Conservation (phyloP, 2,888 invertebrate genomes). For the Diogma glabrata region DNA sequence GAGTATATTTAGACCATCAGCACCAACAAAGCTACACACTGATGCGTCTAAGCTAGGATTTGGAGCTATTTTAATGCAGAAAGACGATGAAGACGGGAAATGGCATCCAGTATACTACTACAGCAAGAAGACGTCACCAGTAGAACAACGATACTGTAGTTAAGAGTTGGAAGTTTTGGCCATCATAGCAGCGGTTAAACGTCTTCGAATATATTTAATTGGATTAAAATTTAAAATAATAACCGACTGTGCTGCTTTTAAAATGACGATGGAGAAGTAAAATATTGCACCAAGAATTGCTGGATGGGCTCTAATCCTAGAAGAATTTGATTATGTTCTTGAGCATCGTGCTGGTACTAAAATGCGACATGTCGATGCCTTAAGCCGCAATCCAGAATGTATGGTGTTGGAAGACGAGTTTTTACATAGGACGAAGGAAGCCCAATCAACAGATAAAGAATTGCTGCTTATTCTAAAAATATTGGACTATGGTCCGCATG, state of each 20-base stretch:
- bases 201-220: neutral
- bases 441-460: too few species aligned
- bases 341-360: neutral
- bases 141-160: slow-evolving; percentile 24
- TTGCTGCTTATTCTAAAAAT: too few species aligned
- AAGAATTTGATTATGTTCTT: too few species aligned
- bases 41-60: slow-evolving; percentile 23
- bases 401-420: neutral
- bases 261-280: neutral
- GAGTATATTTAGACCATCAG: slow-evolving; percentile 9
- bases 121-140: slow-evolving; percentile 22
- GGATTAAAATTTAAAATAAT: neutral
- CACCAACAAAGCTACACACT: slow-evolving; percentile 25
- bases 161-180: slow-evolving; percentile 29
- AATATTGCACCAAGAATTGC: too few species aligned
- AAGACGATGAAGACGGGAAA: slow-evolving; percentile 17
- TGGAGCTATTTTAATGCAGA: slow-evolving; percentile 23
- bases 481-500: too few species aligned
- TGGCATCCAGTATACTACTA: slow-evolving; percentile 23
- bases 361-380: neutral
- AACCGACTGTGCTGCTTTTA: neutral
- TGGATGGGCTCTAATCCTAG: too few species aligned
- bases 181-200: neutral
- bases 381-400: neutral
- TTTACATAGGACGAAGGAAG: too few species aligned